Conservation (phyloP, 2,113 vertebrate genomes). For the Erythrocercus mccallii region DNA sequence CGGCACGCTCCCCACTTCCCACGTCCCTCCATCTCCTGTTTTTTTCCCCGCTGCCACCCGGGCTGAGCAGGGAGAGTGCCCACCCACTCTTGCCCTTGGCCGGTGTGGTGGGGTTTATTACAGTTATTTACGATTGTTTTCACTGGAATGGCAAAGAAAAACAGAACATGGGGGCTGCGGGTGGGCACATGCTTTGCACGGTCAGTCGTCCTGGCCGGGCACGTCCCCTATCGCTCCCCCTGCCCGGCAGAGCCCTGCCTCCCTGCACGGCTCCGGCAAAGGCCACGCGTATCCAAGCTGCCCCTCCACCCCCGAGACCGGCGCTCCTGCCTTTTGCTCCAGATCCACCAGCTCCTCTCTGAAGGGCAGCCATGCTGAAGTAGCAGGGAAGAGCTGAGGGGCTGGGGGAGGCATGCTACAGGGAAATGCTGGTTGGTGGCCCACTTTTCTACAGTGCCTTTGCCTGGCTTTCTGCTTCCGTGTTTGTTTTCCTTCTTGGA, state of each 20-base stretch:
- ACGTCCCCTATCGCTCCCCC: not conserved
- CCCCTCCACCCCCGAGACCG: not conserved
- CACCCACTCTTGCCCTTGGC: not conserved
- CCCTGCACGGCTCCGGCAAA: not conserved
- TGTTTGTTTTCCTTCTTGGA: not conserved
- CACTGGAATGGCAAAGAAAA: slow-evolving; percentile 35
- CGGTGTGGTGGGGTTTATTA: not conserved
- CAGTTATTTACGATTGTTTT: not conserved
- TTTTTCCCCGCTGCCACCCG: not conserved
- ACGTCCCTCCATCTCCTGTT: not conserved
- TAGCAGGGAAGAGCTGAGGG: not conserved
- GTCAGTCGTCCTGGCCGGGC: not conserved
- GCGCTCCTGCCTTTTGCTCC: not conserved
- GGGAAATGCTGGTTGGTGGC: not conserved
- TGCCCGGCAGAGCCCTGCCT: not conserved
- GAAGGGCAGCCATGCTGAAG: not conserved
- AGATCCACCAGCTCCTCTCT: not conserved
- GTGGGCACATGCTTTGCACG: slow-evolving; percentile 36
- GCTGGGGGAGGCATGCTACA: not conserved
- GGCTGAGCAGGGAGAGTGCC: not conserved
- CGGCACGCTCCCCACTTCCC: not conserved
- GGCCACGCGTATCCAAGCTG: not conserved
- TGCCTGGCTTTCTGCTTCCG: not conserved
- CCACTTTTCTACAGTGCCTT: not conserved
- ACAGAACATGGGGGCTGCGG: not conserved